A percentile compares a stretch with the other conserved stretches of the same genome.
phyloP scores from a whole-genome alignment of 2,797 vertebrate species.

The Necrosyrtes monachus region DNA sequence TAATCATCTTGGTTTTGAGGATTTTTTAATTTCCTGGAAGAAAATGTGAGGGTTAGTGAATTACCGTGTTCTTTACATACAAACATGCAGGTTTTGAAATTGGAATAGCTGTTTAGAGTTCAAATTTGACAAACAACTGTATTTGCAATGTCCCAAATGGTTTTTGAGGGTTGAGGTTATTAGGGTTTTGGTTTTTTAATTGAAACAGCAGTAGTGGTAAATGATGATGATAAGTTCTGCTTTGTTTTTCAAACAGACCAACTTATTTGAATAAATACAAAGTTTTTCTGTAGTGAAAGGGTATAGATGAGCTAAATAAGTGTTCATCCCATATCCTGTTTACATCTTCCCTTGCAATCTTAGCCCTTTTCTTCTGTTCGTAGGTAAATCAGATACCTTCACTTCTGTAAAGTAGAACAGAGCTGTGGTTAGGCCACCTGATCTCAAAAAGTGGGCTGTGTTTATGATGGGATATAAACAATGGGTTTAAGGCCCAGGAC shows the following conservation, averaged over 20 bases:
- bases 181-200: background rate
- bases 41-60: background rate
- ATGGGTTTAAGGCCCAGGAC: background rate
- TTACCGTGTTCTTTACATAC: background rate
- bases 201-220: background rate
- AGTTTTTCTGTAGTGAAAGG: background rate
- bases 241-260: background rate
- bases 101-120: background rate
- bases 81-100: background rate
- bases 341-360: background rate
- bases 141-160: background rate
- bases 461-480: background rate
- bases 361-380: background rate
- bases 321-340: background rate
- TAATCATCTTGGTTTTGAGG: background rate
- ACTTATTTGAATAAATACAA: background rate
- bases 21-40: background rate
- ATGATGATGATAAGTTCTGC: background rate
- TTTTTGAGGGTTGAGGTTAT: background rate
- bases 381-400: background rate
- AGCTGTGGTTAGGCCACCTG: background rate
- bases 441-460: background rate
- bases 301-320: background rate
- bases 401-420: background rate
- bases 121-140: background rate